These are phyloP conservation scores for Corvus cornix DNA, from an alignment of 2,113 vertebrate species.

Conservation along the genomic window DNA sequence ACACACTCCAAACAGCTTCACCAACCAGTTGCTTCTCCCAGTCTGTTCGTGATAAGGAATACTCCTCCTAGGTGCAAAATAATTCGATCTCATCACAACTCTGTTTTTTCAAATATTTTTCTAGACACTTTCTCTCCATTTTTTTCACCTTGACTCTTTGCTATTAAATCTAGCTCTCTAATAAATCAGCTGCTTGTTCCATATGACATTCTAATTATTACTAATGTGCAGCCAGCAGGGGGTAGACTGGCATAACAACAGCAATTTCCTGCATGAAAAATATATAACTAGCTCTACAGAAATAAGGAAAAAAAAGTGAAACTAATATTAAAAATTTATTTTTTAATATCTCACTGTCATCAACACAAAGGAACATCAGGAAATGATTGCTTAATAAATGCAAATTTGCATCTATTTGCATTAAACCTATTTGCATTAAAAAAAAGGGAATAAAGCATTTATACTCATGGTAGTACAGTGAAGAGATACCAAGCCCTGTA, in stretches of 20 bases:
- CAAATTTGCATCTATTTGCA: not conserved
- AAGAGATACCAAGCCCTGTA: not conserved
- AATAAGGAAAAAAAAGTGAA: not conserved
- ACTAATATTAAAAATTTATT: not conserved
- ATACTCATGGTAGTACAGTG: not conserved
- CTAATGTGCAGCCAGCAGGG: slow-evolving; percentile 15
- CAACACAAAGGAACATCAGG: not conserved
- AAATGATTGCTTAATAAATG: not conserved
- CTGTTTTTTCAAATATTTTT: not conserved
- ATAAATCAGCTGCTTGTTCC: not conserved
- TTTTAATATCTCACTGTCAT: not conserved
- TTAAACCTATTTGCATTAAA: too few species aligned
- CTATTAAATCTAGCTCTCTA: not conserved
- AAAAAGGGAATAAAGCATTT: not conserved
- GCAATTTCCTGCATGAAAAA: not conserved
- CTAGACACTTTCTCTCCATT: accelerated
- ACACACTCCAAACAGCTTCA: not conserved
- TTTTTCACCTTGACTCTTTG: not conserved
- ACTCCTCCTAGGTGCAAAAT: not conserved
- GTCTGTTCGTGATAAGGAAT: not conserved
- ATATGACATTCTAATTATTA: not conserved
- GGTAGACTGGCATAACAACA: not conserved
- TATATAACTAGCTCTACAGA: not conserved
- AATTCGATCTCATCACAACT: not conserved
- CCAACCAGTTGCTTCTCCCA: not conserved